Conservation (phyloP, 2,797 vertebrate species). For the Chromobotia macracanthus region DNA sequence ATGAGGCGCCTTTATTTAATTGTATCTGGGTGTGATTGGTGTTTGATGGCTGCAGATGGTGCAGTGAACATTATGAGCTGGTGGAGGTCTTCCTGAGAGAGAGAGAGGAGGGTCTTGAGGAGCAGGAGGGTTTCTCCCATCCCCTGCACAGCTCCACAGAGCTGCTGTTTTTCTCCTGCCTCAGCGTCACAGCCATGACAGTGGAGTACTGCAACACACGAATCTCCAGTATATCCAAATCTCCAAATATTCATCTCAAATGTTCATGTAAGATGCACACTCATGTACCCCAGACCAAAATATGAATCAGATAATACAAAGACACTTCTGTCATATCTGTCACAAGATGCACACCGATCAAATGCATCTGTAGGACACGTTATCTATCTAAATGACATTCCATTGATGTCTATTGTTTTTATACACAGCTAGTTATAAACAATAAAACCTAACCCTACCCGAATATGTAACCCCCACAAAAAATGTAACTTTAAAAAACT, state of each 20-base stretch:
- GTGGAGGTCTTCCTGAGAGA: slow-evolving; percentile 74
- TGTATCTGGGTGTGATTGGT: not conserved
- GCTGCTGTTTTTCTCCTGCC: slow-evolving; percentile 34
- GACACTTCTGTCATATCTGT: not conserved
- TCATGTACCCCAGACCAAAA: not conserved
- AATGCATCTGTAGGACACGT: not conserved
- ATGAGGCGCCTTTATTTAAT: no score
- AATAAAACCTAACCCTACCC: no score
- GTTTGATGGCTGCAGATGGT: slow-evolving; percentile 69
- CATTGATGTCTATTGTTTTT: no score
- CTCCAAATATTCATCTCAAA: no score
- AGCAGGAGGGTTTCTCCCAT: slow-evolving; percentile 40
- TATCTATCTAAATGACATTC: no score
- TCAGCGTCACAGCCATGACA: slow-evolving; percentile 24
- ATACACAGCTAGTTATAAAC: no score
- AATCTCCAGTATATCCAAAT: no score
- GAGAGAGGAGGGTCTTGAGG: slow-evolving; percentile 37
- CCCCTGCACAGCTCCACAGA: slow-evolving; percentile 33
- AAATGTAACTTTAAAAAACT: no score
- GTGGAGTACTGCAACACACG: slow-evolving; percentile 8
- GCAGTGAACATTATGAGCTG: slow-evolving; percentile 63
- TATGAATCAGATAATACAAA: slow-evolving; percentile 22
- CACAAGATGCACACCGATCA: slow-evolving; percentile 21
- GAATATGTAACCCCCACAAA: no score
- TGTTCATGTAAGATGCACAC: no score